These are phyloP conservation scores for Drosophila macrospina DNA, from an alignment of 2,888 invertebrate genomes.

Conservation along the genomic window DNA sequence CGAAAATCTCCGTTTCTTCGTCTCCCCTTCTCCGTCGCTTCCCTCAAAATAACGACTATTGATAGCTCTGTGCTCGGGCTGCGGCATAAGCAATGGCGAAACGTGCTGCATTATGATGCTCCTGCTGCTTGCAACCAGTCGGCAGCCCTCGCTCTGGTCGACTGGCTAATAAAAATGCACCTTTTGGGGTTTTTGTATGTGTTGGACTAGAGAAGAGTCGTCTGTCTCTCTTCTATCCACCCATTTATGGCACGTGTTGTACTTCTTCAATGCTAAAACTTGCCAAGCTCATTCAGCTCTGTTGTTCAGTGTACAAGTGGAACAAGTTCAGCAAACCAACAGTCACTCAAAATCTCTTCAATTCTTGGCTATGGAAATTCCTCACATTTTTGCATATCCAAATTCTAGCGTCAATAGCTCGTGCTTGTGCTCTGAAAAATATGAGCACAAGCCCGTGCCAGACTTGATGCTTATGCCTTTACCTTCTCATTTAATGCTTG, in stretches of 20 bases:
- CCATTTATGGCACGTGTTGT: constrained; percentile 50
- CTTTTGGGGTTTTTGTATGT: constrained; percentile 29
- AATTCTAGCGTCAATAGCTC: constrained; percentile 49
- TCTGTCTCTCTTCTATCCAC: constrained; percentile 3
- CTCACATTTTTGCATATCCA: constrained; percentile 59
- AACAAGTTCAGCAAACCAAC: background rate
- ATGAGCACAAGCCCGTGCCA: constrained; percentile 73
- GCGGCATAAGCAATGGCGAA: constrained; percentile 21
- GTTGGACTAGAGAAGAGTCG: constrained; percentile 1
- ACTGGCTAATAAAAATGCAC: constrained; percentile 35
- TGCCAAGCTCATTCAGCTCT: background rate
- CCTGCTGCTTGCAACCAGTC: constrained; percentile 42
- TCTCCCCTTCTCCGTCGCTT: constrained; percentile 10
- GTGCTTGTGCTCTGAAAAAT: constrained; percentile 44
- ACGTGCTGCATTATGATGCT: constrained; percentile 19
- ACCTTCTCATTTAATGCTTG: constrained; percentile 69
- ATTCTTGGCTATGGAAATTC: constrained; percentile 40
- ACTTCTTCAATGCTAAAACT: background rate
- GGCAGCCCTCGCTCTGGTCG: constrained; percentile 26
- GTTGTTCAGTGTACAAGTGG: too few species aligned
- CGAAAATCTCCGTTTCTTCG: constrained; percentile 18
- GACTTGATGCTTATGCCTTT: constrained; percentile 72
- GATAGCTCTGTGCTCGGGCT: constrained; percentile 15
- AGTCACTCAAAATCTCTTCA: background rate
- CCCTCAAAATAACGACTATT: constrained; percentile 20